A percentile compares a stretch with the other conserved stretches of the same genome.
Evolutionary conservation across 1,140 invertebrate genomes (phyloP).

Genomic region (Idris sp.): DNA sequence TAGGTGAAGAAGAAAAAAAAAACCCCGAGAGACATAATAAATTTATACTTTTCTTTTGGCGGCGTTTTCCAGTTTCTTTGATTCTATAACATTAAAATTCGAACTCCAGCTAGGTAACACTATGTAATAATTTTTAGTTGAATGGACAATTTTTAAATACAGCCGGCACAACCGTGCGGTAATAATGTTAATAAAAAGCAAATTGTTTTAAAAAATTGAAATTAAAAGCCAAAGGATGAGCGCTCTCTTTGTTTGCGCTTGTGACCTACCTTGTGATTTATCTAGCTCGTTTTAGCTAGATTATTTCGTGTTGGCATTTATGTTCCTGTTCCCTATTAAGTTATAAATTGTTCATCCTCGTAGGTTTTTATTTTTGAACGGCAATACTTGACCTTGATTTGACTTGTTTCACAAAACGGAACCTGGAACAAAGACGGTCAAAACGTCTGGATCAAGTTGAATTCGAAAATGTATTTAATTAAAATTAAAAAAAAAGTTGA

Average conservation of each 20-base stretch:
- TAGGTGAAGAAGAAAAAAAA: neutral
- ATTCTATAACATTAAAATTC: neutral
- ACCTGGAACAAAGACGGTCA: conserved; percentile 24
- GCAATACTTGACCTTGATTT: conserved; percentile 21
- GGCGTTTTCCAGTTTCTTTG: neutral
- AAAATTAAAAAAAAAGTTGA: too few species aligned
- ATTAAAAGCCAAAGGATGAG: too few species aligned
- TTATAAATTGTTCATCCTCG: conserved; percentile 30
- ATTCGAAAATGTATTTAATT: too few species aligned
- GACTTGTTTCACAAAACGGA: conserved; percentile 17
- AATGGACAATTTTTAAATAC: too few species aligned
- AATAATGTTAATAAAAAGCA: too few species aligned
- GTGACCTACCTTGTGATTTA: conserved; percentile 4
- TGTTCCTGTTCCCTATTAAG: neutral
- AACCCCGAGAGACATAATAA: too few species aligned
- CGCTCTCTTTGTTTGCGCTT: too few species aligned
- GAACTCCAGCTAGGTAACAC: neutral
- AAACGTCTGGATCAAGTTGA: too few species aligned
- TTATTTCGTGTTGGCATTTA: too few species aligned
- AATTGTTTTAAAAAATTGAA: too few species aligned
- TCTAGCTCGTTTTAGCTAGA: conserved; percentile 8
- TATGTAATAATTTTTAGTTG: too few species aligned
- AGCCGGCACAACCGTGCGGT: too few species aligned
- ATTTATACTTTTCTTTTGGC: conserved; percentile 21
- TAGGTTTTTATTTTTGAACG: conserved; percentile 17